Conservation (phyloP, 2,888 invertebrate species). For the Lasioglossum lativentre region DNA sequence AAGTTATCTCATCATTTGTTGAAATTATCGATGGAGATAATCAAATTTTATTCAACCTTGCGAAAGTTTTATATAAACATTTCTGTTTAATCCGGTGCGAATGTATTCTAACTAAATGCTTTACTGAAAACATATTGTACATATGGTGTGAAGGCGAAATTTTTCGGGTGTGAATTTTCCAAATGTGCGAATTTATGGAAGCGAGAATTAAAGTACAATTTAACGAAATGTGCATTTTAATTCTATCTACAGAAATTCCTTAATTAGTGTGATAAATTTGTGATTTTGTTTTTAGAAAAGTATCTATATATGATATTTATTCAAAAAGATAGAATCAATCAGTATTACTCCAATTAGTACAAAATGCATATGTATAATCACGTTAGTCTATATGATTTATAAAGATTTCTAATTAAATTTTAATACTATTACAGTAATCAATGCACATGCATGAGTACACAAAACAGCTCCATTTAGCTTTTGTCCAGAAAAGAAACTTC, state of each 20-base stretch:
- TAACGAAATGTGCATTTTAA: background rate
- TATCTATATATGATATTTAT: background rate
- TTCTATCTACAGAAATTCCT: too few species aligned
- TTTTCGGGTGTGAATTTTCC: background rate
- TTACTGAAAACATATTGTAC: background rate
- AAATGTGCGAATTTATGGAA: background rate
- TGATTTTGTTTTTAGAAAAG: background rate
- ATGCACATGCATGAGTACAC: too few species aligned
- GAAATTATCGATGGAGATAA: background rate
- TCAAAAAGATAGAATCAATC: too few species aligned
- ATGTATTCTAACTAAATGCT: background rate
- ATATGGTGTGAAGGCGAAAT: background rate
- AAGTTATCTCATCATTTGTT: background rate
- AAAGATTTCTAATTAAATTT: background rate
- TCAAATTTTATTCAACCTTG: background rate
- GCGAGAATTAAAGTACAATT: background rate
- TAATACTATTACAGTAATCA: background rate
- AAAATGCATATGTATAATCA: too few species aligned
- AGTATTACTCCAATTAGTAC: too few species aligned
- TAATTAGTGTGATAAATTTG: background rate
- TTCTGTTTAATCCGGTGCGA: background rate
- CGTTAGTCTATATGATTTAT: too few species aligned
- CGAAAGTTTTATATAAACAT: background rate
- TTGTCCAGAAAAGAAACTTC: background rate
- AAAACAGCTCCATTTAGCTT: too few species aligned